Conservation (phyloP, 2,888 invertebrate species). For the Heliconius ethilla region DNA sequence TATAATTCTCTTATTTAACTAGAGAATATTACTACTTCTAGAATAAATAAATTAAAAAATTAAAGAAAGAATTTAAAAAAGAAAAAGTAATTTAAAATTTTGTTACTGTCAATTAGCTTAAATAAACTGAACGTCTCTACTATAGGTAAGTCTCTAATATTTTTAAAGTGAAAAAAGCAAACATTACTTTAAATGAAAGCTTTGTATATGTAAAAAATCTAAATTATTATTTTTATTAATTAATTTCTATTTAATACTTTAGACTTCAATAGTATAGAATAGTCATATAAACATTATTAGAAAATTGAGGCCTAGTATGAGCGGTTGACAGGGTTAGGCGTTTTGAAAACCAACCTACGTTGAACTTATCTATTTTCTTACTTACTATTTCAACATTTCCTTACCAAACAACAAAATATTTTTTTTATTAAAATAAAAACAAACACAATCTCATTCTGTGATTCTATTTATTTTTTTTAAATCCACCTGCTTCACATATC, state of each 20-base stretch:
- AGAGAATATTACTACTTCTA: too few species aligned
- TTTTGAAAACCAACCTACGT: background rate
- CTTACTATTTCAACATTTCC: background rate
- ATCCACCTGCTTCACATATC: background rate
- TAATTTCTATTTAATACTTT: too few species aligned
- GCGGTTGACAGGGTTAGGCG: background rate
- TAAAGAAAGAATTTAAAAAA: background rate
- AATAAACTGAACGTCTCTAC: background rate
- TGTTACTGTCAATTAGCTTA: too few species aligned
- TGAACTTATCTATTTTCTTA: background rate
- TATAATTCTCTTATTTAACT: background rate
- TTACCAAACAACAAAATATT: background rate
- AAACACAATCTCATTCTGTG: background rate
- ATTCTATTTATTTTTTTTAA: conserved; percentile 4
- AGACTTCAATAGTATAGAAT: too few species aligned
- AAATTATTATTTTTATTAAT: background rate
- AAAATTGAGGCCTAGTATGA: background rate
- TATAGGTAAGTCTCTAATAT: too few species aligned
- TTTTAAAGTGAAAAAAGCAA: background rate
- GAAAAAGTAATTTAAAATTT: too few species aligned
- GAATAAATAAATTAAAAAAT: background rate
- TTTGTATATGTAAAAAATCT: too few species aligned
- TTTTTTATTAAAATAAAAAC: background rate
- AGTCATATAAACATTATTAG: background rate
- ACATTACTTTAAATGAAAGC: too few species aligned